These are phyloP conservation scores for Tanytarsus gracilentus DNA, from an alignment of 2,888 invertebrate genomes.

Conservation along the genomic window DNA sequence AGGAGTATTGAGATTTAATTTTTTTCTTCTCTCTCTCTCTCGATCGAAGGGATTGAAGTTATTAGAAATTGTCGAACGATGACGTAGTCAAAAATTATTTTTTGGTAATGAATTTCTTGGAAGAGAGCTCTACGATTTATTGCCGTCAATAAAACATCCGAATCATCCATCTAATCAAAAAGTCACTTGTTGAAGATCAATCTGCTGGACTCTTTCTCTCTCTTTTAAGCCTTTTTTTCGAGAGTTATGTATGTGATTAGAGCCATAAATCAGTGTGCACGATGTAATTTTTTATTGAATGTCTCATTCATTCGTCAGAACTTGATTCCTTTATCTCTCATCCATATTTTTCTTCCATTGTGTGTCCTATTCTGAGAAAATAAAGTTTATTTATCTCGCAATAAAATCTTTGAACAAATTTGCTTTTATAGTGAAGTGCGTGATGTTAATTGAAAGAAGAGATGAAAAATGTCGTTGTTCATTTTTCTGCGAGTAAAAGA, in stretches of 20 bases:
- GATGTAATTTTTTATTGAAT: too few species aligned
- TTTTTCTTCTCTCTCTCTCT: too few species aligned
- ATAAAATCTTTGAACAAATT: too few species aligned
- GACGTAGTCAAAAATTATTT: conserved; percentile 14
- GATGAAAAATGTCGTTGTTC: conserved; percentile 8
- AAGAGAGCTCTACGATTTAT: conserved; percentile 1
- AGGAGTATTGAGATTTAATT: not conserved
- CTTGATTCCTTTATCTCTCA: too few species aligned
- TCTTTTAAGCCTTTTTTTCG: not conserved
- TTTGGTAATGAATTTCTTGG: conserved; percentile 7
- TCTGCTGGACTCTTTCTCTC: too few species aligned
- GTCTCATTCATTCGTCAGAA: too few species aligned
- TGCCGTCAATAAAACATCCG: conserved; percentile 16
- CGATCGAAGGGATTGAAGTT: too few species aligned
- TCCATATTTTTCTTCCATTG: too few species aligned
- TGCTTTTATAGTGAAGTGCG: conserved; percentile 9
- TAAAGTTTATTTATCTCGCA: too few species aligned
- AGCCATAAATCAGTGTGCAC: too few species aligned
- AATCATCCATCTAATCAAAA: conserved; percentile 24
- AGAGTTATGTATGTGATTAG: too few species aligned
- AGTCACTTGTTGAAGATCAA: conserved; percentile 17
- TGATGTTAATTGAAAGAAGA: conserved; percentile 19
- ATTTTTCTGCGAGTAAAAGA: not conserved
- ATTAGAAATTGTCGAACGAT: conserved; percentile 21
- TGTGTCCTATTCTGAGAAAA: too few species aligned